Percentiles rank a stretch among this genome's conserved stretches.
phyloP scores from a whole-genome alignment of 2,888 invertebrate species.

The Scaptomyza parva region DNA sequence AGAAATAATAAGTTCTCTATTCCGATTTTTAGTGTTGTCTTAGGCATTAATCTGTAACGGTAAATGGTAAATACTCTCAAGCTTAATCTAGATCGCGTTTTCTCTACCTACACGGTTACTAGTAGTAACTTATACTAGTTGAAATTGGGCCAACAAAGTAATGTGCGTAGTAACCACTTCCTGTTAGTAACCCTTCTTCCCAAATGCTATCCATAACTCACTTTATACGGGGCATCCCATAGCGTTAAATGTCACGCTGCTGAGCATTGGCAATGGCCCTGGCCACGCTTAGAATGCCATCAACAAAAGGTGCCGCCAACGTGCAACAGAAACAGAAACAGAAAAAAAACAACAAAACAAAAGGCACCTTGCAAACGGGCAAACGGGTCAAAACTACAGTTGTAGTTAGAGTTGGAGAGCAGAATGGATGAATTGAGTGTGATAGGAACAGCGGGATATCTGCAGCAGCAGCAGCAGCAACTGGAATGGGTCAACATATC shows the following conservation, averaged over 20 bases:
- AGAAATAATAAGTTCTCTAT: too few relatives aligned
- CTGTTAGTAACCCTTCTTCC: not conserved
- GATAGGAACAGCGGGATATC: constrained; percentile 23
- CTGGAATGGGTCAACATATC: constrained; percentile 18
- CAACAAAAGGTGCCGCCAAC: constrained; percentile 62
- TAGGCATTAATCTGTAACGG: too few relatives aligned
- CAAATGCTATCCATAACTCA: constrained; percentile 7
- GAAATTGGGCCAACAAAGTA: constrained; percentile 4
- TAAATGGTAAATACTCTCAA: not conserved
- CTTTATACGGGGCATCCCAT: constrained; percentile 26
- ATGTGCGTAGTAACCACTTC: not conserved
- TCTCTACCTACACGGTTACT: not conserved
- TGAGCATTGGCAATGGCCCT: constrained; percentile 63
- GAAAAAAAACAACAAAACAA: too few relatives aligned
- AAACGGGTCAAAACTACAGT: constrained; percentile 66
- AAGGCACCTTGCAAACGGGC: constrained; percentile 44
- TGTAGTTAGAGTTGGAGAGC: constrained; percentile 22
- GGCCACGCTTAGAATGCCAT: constrained; percentile 65
- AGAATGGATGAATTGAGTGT: not conserved
- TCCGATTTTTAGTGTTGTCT: too few relatives aligned
- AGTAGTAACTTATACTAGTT: not conserved
- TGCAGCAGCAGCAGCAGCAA: constrained; percentile 12
- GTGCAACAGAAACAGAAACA: too few relatives aligned
- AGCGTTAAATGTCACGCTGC: constrained; percentile 67
- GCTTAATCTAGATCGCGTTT: not conserved